phyloP scores from a whole-genome alignment of 2,113 vertebrate species.

The Notechis scutatus region DNA sequence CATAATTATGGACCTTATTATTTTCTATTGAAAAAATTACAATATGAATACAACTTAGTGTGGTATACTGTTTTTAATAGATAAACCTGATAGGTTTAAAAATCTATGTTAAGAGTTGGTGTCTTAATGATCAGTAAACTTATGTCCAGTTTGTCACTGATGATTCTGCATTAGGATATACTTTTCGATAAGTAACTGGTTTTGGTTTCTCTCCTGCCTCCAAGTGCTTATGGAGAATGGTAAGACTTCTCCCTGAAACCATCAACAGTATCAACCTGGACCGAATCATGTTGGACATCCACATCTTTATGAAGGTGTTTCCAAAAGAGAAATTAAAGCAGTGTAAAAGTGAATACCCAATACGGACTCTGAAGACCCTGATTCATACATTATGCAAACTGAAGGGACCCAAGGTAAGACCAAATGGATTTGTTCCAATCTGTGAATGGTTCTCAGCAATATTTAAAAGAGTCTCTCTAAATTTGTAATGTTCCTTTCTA shows the following conservation, averaged over 20 bases:
- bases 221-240: constrained; percentile 97
- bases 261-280: constrained; percentile 94
- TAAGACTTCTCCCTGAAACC: constrained; percentile 89
- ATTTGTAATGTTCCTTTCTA: constrained; percentile 40
- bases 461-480: neutral
- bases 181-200: neutral
- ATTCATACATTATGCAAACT: constrained; percentile 92
- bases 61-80: neutral
- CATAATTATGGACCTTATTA: neutral
- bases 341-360: constrained; percentile 91
- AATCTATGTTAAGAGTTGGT: rapidly evolving
- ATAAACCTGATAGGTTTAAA: neutral
- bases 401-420: constrained; percentile 87
- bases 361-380: constrained; percentile 92
- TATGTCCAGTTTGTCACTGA: neutral
- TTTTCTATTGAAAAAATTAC: neutral
- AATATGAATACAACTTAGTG: neutral
- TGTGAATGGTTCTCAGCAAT: neutral
- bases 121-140: neutral
- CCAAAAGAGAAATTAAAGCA: constrained; percentile 97
- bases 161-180: neutral
- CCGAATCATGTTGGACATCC: constrained; percentile 91
- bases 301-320: constrained; percentile 97
- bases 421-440: neutral
- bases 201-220: neutral